Conservation (phyloP, 2,797 vertebrate species). For the Syndactyla subalaris region DNA sequence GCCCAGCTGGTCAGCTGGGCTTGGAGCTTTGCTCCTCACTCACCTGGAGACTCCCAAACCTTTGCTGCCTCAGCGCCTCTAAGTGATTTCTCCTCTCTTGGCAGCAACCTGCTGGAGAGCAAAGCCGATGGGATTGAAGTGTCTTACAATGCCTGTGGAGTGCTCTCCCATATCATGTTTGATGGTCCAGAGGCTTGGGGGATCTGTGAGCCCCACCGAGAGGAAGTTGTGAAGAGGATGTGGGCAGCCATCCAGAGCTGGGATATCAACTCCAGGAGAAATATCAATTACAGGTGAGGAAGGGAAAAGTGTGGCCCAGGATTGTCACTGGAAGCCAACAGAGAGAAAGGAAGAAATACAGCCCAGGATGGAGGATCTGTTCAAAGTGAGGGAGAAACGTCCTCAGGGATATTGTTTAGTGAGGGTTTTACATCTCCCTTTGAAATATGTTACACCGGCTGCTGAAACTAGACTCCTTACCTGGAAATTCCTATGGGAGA, state of each 20-base stretch:
- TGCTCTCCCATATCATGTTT: conserved; percentile 98
- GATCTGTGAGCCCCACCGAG: conserved; percentile 87
- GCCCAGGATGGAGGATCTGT: background rate
- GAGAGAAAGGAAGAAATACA: background rate
- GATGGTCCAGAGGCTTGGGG: conserved; percentile 92
- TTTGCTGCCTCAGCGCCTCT: background rate
- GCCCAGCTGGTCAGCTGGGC: background rate
- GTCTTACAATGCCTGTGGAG: conserved; percentile 96
- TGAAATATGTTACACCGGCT: background rate
- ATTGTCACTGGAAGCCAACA: background rate
- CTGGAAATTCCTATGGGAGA: background rate
- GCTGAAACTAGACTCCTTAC: background rate
- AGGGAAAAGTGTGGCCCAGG: background rate
- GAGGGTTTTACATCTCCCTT: background rate
- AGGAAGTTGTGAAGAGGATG: conserved; percentile 92
- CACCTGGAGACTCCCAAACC: background rate
- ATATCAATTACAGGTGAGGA: conserved; percentile 95
- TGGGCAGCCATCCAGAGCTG: conserved; percentile 96
- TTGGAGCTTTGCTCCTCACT: background rate
- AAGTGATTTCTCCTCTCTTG: background rate
- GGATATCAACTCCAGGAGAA: conserved; percentile 95
- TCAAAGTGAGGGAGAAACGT: background rate
- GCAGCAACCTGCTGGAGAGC: conserved; percentile 93
- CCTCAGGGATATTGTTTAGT: background rate
- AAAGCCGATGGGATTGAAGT: conserved; percentile 98